Percentiles rank a stretch among this genome's conserved stretches.
Evolutionary conservation across 2,888 invertebrate species (phyloP).

Genomic region (Lymantria dispar): DNA sequence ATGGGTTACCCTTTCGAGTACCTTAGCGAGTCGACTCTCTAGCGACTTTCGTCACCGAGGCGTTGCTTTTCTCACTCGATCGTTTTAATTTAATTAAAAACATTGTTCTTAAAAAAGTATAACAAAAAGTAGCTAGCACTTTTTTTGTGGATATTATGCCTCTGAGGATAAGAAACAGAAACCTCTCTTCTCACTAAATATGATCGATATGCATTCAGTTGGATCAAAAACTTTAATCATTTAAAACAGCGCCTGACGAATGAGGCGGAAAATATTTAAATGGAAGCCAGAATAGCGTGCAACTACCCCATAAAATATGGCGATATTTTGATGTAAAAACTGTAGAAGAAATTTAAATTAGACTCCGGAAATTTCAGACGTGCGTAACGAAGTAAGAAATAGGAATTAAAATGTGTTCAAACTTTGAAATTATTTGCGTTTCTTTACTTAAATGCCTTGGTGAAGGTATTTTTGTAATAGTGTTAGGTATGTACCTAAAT

Average conservation of each 20-base stretch:
- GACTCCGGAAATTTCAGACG: conserved; percentile 60
- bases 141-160: too few species aligned
- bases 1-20: too few species aligned
- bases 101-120: too few species aligned
- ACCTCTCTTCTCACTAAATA: conserved; percentile 5
- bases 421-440: conserved; percentile 59
- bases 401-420: conserved; percentile 49
- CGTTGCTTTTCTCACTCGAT: neutral
- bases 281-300: conserved; percentile 76
- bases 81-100: neutral
- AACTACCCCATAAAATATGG: conserved; percentile 72
- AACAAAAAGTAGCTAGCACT: too few species aligned
- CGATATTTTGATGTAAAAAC: conserved; percentile 47
- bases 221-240: conserved; percentile 65
- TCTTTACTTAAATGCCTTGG: conserved; percentile 40
- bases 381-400: conserved; percentile 64
- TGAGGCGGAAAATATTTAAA: conserved; percentile 80
- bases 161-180: neutral
- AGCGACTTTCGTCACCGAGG: too few species aligned
- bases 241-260: conserved; percentile 73
- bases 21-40: too few species aligned
- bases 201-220: conserved; percentile 40
- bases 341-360: conserved; percentile 64
- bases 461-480: conserved; percentile 28
- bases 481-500: conserved; percentile 22